phyloP scores from a whole-genome alignment of 1,140 invertebrate genomes.

The Colletes gigas region DNA sequence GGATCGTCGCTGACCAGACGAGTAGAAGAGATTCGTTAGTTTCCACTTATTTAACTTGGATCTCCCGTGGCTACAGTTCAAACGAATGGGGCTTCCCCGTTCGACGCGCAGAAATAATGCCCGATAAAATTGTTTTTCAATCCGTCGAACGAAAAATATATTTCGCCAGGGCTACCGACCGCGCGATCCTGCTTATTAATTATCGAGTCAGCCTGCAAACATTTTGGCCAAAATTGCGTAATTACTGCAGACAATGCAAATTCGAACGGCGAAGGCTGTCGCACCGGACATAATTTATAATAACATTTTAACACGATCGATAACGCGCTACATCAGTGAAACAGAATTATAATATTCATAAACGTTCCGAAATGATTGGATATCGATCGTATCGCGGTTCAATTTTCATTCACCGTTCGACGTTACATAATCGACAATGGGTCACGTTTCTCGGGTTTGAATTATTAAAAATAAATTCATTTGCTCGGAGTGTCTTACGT shows the following conservation, averaged over 20 bases:
- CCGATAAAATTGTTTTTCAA: too few species aligned
- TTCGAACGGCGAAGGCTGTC: background rate
- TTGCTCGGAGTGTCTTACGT: too few species aligned
- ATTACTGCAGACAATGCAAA: slow-evolving; percentile 27
- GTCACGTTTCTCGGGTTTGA: too few species aligned
- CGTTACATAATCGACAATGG: background rate
- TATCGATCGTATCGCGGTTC: background rate
- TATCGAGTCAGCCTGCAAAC: background rate
- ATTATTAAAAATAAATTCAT: too few species aligned
- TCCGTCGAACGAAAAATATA: background rate
- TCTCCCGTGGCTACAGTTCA: too few species aligned
- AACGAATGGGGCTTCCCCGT: too few species aligned
- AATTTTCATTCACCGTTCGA: background rate
- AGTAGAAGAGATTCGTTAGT: background rate
- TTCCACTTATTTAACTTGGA: background rate
- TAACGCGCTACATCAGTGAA: background rate
- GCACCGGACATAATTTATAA: background rate
- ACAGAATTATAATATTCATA: slow-evolving; percentile 27
- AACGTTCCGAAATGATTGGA: background rate
- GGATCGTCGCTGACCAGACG: background rate
- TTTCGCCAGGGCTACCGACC: background rate
- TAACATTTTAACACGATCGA: slow-evolving; percentile 24
- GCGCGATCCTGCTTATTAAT: slow-evolving; percentile 18
- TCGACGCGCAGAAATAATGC: too few species aligned
- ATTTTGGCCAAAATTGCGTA: slow-evolving; percentile 19